Evolutionary conservation across 1,140 invertebrate genomes (phyloP).

Genomic region (Bombus confusus): DNA sequence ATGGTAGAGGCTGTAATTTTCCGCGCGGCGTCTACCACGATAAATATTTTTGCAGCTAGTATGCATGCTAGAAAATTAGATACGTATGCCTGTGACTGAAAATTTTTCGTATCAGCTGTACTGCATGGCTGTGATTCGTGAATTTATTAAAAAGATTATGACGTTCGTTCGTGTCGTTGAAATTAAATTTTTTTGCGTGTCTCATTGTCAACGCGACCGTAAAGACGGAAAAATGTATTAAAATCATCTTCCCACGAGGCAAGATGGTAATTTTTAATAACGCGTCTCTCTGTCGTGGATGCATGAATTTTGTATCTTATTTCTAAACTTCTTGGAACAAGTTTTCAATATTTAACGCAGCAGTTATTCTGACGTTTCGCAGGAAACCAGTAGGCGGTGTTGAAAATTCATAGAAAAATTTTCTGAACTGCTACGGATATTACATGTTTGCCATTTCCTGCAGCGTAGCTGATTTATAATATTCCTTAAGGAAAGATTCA

Average conservation of each 20-base stretch:
- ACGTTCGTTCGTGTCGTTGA: background rate
- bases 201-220: no score
- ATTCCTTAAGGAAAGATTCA: background rate
- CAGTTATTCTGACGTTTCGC: no score
- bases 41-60: slow-evolving; percentile 33
- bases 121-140: no score
- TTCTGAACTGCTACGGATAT: no score
- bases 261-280: background rate
- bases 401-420: no score
- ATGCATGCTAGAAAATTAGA: slow-evolving; percentile 14
- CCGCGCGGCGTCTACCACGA: background rate
- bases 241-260: background rate
- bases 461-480: no score
- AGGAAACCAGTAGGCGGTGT: no score
- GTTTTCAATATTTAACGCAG: no score
- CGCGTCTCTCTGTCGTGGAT: background rate
- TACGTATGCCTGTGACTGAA: background rate
- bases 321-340: no score
- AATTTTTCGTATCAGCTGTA: background rate
- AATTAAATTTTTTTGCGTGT: background rate
- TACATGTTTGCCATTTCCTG: no score
- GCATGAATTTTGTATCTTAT: background rate
- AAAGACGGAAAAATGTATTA: background rate
- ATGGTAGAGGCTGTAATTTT: slow-evolving; percentile 2
- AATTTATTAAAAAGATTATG: background rate